Evolutionary conservation across 2,888 invertebrate genomes (phyloP), one percentile per base, ranked within the genome.

Genomic region (Anarsia innoxiella): DNA sequence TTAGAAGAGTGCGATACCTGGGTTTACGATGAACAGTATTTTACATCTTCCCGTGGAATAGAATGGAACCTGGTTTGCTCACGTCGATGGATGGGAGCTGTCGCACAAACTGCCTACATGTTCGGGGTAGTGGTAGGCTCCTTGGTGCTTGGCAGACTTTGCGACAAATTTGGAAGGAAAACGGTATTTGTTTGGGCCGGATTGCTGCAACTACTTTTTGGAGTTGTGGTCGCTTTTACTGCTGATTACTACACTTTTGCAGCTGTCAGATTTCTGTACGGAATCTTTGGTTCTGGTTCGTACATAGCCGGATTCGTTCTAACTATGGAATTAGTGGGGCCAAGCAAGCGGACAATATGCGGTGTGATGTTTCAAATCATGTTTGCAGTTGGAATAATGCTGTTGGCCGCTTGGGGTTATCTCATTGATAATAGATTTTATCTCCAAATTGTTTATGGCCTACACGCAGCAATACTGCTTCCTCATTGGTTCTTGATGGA

Each of bases 51-150:
- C 0, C 87, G 92, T 15, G 91, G 89, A 1, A 92, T 93, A 16
- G 93, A 95, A 68, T 95, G 94, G 94, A 76, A 91, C 62, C 90
- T 94, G 41, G 94, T 95, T 0, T 95, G 95, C 65, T 88, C 88
- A 44, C 82, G 86, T 25, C 86, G 93, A 29, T 95, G 94, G 94
- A 91, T 93, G 90, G 92, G 93, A 1, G 91, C 95, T 1, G 70
- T 91, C 1, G 91, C 93, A 0, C 94, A 95, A 60, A 90, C 92
- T 0, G 74, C 87, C 1, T 93, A 91, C 65, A 95, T 95, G 95
- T 87, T 94, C 57, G 95, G 95, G 4, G 93, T 93, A 2, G 90
- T 95, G 47, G 80, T 88, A 0, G 95, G 94, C 0, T 93, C 94
- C 0, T 88, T 94, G 0, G 87, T 89, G 0, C 82, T 94, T 13